Conservation (phyloP, 37 sponge, comb jelly and placozoan genomes). For the Spongilla lacustris region DNA sequence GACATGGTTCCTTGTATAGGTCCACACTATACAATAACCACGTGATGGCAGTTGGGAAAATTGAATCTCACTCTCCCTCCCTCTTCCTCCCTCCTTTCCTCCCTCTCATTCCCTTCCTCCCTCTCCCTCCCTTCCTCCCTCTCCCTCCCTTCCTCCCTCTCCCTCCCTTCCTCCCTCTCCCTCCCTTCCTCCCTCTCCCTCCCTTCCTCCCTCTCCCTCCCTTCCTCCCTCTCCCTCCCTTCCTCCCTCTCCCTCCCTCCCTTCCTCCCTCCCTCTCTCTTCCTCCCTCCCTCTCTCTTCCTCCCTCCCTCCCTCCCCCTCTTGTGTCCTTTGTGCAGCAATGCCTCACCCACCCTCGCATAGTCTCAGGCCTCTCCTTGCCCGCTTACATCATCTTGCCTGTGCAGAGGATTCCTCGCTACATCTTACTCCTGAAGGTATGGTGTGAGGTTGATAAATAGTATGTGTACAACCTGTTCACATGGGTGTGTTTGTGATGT, state of each 20-base stretch:
- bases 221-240: not conserved
- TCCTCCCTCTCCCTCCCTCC: not conserved
- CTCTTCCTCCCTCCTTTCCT: no score
- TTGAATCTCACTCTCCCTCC: no score
- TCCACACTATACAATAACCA: no score
- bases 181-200: no score
- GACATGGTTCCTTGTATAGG: no score
- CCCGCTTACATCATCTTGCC: conserved; percentile 89
- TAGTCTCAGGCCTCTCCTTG: conserved; percentile 66
- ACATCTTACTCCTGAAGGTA: conserved; percentile 85
- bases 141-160: no score
- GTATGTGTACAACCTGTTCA: not conserved
- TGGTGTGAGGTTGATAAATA: not conserved
- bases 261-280: not conserved
- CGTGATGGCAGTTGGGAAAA: no score
- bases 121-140: no score
- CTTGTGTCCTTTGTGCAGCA: not conserved
- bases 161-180: no score
- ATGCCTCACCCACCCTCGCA: conserved; percentile 50
- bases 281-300: not conserved
- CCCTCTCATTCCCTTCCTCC: not conserved
- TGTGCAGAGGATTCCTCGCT: conserved; percentile 91
- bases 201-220: no score
- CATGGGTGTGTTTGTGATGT: not conserved
- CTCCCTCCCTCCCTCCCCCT: not conserved